Evolutionary conservation across 2,797 vertebrate genomes (phyloP), one percentile per base, ranked within the genome.

Genomic region (Phyllotis vaccarum): DNA sequence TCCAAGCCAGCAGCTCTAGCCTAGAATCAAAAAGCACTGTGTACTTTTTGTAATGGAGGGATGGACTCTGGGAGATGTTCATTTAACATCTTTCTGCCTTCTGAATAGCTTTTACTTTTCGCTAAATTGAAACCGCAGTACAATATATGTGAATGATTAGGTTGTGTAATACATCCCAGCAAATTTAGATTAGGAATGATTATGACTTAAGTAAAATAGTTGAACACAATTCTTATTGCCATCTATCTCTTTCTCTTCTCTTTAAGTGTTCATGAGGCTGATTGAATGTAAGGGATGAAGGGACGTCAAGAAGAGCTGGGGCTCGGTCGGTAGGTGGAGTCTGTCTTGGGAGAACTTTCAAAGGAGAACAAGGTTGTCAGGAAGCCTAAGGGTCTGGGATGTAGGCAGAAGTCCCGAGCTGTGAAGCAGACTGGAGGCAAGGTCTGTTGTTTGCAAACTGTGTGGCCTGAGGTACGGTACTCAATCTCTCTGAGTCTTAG

Each of bases 111-210:
- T 98, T 98, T 96, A 81, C 97, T 98, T 97, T 94, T 98, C 97
- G 92, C 96, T 97, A 96, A 98, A 93, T 97, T 94, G 96, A 95
- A 98, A 56, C 90, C 0, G 5, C 96, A 76, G 96, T 89, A 93
- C 97, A 98, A 97, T 98, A 96, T 94, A 94, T 8, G 96, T 98
- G 98, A 98, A 90, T 92, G 98, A 98, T 98, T 94, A 98, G 97
- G 89, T 95, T 13, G 9, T 74, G 98, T 86, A 98, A 98, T 94
- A 96, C 97, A 97, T 97, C 92, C 93, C 96, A 88, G 95, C 97
- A 96, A 87, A 89, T 96, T 98, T 97, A 97, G 98, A 98, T 98
- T 98, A 98, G 98, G 95, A 97, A 96, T 95, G 93, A 98, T 98
- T 98, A 98, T 94, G 96, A 96, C 96, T 98, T 96, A 96, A 97